A percentile compares a stretch with the other conserved stretches of the same genome.
Conservation (phyloP, 1,140 invertebrate genomes). For the Tribolium castaneum region DNA sequence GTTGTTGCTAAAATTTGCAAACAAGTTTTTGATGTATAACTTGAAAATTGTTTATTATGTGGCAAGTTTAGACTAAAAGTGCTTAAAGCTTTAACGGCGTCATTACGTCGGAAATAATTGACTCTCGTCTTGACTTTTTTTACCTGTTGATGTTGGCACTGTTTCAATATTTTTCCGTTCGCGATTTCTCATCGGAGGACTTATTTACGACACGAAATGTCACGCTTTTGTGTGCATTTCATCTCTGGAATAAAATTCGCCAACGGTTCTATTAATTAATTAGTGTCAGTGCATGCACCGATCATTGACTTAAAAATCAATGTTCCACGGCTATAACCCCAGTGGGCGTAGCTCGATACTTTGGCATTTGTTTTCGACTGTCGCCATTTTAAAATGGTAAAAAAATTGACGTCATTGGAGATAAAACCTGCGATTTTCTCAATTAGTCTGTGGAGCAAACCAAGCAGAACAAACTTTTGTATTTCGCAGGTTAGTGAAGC, state of each 20-base stretch:
- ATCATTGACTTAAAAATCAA: too few relatives aligned
- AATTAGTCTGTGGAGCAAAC: constrained; percentile 5
- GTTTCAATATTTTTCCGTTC: neutral
- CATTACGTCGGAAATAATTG: neutral
- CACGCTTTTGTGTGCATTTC: too few relatives aligned
- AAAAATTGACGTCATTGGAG: neutral
- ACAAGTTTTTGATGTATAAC: too few relatives aligned
- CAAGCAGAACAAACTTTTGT: constrained; percentile 36
- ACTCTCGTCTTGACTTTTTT: neutral
- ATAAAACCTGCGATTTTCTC: neutral
- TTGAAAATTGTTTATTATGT: too few relatives aligned
- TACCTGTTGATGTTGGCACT: neutral
- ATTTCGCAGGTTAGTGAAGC: constrained; percentile 37
- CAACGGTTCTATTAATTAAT: neutral
- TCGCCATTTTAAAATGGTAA: neutral
- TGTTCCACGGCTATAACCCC: neutral
- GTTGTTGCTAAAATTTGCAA: too few relatives aligned
- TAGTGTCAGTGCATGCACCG: too few relatives aligned
- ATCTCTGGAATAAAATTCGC: neutral
- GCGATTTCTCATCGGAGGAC: neutral
- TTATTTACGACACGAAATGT: neutral
- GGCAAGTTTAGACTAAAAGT: too few relatives aligned
- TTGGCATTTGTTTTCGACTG: neutral
- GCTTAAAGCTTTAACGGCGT: too few relatives aligned
- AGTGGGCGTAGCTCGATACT: neutral